Evolutionary conservation across 2,797 vertebrate genomes (phyloP), one percentile per base, ranked within the genome.

Genomic region (Atherinosoma microstoma): DNA sequence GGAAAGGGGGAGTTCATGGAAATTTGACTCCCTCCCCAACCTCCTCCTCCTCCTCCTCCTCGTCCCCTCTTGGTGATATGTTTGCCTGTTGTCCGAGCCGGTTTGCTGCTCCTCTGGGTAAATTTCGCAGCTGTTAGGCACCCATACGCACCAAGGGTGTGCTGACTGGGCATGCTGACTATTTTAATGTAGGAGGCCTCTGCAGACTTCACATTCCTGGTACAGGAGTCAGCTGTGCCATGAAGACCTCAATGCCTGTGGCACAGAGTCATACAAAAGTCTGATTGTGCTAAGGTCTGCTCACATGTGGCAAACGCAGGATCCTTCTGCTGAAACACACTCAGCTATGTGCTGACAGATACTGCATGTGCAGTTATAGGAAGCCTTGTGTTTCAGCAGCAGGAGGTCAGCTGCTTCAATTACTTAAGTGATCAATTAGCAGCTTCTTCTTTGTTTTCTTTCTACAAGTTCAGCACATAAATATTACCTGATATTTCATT

Each of bases 91-190:
- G 70, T 63, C 51, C 3, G 22, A 20, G n/a, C 53, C 35, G 4
- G 11, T 61, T 53, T 11, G 10, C 69, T 32, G 24, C 5, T 64
- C 40, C 40, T 45, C 54, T 27, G 63, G 53, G 77, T 30, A 30
- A 58, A 67, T 79, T 24, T 73, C 73, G 94, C 94, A 96, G 94
- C 95, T 94, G 92, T 93, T 85, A 57, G 87, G 86, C 71, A 30
- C 71, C 77, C 76, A 36, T 83, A 79, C n/a, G 67, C 58, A 18
- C 24, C 32, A 66, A 57, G 76, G 79, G 83, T 82, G 91, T 89
- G 90, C 92, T 94, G 92, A 95, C 91, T 35, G 84, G 84, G 84
- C 92, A 90, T 62, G 90, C 87, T 70, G 90, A 91, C 91, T 92
- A 93, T 95, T 93, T 94, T 93, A 94, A 94, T 86, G 87, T 82